Evolutionary conservation across 2,797 vertebrate species (phyloP), one percentile per base, ranked within the genome.

Genomic region (Leuciscus waleckii): DNA sequence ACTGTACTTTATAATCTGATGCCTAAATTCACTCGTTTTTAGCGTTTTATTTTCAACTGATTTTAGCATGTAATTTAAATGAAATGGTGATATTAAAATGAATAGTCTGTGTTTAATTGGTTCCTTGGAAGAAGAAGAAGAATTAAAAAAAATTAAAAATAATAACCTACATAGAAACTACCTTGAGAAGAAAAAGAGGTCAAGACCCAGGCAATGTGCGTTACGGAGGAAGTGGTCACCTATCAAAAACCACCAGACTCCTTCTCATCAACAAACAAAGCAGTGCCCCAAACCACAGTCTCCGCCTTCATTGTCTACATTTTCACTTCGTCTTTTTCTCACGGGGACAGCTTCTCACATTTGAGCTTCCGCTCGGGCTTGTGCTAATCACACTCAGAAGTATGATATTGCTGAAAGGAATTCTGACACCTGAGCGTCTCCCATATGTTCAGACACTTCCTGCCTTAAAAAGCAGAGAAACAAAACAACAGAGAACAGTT

Each of bases 281-380:
- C 80, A 56, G 43, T 81, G 81, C 58, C 13, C 0, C 1, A 69
- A 71, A 78, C 26, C 51, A 39, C 43, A 58, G 79, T 73, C 84
- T 82, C 76, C 46, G 7, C 83, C 43, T 76, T 26, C n/a, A 16
- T n/a, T 0, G 7, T 58, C 37, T 77, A 67, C 21, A 2, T 58
- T 83, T 87, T 85, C 82, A 85, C 68, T 67, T 84, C 13, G n/a
- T 80, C 65, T 84, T 78, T 79, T 37, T 41, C 83, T 85, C 83
- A 51, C 4, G 1, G 68, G 41, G 17, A 83, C 69, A 88, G 46
- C 21, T 81, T 87, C 73, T 85, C 43, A 83, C 32, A 70, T 83
- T 85, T 71, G 67, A 86, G 78, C 65, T 82, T 87, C 74, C 39
- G 46, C 51, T 78, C n/a, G 0, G 41, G 80, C 7, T 69, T 68